Base-by-base conservation (phyloP, 2,888 invertebrate genomes). In the Laothoe populi region DNA sequence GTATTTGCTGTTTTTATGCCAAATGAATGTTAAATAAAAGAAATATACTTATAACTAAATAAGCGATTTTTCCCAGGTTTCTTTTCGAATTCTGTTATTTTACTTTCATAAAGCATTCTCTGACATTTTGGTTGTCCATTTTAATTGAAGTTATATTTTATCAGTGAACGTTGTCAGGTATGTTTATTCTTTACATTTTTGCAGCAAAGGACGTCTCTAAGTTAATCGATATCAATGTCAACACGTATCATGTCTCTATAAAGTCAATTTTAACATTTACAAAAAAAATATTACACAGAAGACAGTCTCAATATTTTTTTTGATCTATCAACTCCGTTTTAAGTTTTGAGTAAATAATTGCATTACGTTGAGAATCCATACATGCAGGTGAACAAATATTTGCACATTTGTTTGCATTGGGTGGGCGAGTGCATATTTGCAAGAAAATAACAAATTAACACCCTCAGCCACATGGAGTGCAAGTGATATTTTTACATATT, bases 401-500 rank as follows among this genome's bases (percentile, higher is more conserved):
- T 77, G 72, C 76, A 67, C 68, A 69, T 70, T 73, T 68, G 75
- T 74, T 75, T 77, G 73, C 66, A 73, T 75, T 78, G 79, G 82
- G 85, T 87, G 79, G 87, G 84, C 81, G 81, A 82, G 65, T 89
- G 90, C 88, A 90, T 86, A 83, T 88, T 86, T 86, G 82, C 84
- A 57, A 70, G 71, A 75, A 75, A 78, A 79, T 84, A 81, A 73
- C 87, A 81, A 85, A 86, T 91, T 92, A 89, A 75, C 91, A 87
- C 87, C 75, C 82, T 81, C 75, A 79, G 75, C 61, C 68, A 76
- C 74, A 79, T 81, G 78, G 80, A 87, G 81, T 81, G 81, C 81
- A 83, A 78, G 77, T 80, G 77, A 72, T 70, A 74, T 73, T 80
- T 77, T 74, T 76, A 67, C 75, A 75, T 75, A 74, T 82, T 82